Base-by-base conservation (phyloP, 2,888 invertebrate genomes). In the Lasius fuliginosus region DNA sequence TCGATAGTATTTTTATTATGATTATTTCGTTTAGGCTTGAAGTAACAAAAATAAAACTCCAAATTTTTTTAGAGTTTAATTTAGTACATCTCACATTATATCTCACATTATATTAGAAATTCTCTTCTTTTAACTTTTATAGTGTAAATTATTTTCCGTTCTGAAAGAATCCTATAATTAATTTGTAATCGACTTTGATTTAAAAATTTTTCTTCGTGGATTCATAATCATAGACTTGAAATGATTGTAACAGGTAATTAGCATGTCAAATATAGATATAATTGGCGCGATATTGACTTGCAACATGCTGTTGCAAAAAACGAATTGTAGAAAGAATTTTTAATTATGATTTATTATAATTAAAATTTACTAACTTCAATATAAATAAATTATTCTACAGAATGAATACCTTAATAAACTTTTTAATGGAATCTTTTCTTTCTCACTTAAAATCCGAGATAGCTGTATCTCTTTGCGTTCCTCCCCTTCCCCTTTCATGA, bases 381-480 rank as follows among this genome's bases (percentile, higher is more conserved):
- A 30, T 74, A 58, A 58, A 65, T n/a, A 27, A 56, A 68, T 68
- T 68, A 58, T 33, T 42, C 5, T 30, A 12, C 23, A 56, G 27
- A 9, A 30, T 67, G 11, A 5, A 46, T 56, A 42, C 0, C 11
- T 9, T 53, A 40, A 65, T 65, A 53, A 18, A 77, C 40, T 77
- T 56, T 76, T 27, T 56, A 64, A 67, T 40, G 49, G 3, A 27
- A 56, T 18, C 15, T 27, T 36, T 42, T 81, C 23, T 74, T 76
- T 67, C 53, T 82, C 49, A 33, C 56, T 75, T 74, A 56, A 60
- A 62, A 85, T 74, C 40, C 42, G 1, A 40, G 36, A 58, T 15
- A 30, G n/a, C 30, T 30, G 40, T 30, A 49, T 69, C 53, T 73
- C 74, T 60, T 71, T 60, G 30, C 33, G 62, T 23, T 23, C 23